phyloP scores from a whole-genome alignment of 2,113 vertebrate genomes.

The Shinisaurus crocodilurus region DNA sequence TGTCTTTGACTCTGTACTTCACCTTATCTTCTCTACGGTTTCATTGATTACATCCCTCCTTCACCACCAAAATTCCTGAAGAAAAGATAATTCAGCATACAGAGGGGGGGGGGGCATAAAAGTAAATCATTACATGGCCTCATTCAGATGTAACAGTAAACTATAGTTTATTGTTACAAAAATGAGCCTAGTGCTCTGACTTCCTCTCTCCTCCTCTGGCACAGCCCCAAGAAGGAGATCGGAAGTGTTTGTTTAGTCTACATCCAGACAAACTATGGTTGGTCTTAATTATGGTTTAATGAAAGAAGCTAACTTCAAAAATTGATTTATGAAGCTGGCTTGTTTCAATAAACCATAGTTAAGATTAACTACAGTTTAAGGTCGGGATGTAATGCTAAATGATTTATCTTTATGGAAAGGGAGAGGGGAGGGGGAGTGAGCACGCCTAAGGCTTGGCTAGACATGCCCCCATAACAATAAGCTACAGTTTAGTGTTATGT shows the following conservation, averaged over 20 bases:
- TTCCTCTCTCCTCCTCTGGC: not conserved
- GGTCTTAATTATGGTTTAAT: not conserved
- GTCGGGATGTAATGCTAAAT: not conserved
- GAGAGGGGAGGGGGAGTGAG: not conserved
- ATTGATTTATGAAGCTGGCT: not conserved
- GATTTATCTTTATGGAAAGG: not conserved
- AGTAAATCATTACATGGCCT: not conserved
- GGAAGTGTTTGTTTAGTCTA: not conserved
- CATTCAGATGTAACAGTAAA: not conserved
- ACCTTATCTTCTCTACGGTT: not conserved
- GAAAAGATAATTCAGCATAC: not conserved
- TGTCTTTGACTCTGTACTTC: not conserved
- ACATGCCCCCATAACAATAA: not conserved
- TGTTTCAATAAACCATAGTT: not conserved
- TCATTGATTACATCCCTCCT: not conserved
- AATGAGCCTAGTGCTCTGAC: not conserved
- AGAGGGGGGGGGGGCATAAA: not conserved
- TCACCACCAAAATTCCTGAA: not conserved
- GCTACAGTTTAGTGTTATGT: not conserved
- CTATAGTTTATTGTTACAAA: not conserved
- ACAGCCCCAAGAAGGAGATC: not conserved
- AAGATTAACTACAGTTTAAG: not conserved
- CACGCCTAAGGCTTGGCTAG: not conserved
- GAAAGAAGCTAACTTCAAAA: not conserved
- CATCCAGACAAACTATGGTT: not conserved